A percentile compares a stretch with the other conserved stretches of the same genome.
Evolutionary conservation across 1,140 invertebrate genomes (phyloP).

Genomic region (Thalassaphorura encarpata): DNA sequence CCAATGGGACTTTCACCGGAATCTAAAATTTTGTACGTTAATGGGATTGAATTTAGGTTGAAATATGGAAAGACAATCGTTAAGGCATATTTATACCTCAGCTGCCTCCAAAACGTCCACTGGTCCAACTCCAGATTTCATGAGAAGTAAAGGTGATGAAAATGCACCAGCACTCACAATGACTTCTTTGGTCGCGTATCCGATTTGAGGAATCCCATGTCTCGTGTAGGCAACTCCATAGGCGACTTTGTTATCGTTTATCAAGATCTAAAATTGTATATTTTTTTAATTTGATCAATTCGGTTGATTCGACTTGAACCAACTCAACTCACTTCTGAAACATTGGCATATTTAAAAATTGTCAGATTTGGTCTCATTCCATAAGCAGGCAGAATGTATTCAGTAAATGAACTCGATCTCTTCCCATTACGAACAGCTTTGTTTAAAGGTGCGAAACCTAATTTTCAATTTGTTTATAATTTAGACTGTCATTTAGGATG

Average conservation of each 20-base stretch:
- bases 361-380: neutral
- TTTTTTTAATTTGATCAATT: no score
- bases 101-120: conserved; percentile 1
- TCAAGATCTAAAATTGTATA: no score
- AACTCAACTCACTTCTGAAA: no score
- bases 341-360: neutral
- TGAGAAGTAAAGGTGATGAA: conserved; percentile 5
- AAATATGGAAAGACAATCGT: no score
- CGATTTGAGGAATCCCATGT: neutral
- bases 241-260: neutral
- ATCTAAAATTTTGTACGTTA: no score
- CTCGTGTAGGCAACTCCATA: neutral
- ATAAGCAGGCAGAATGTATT: neutral
- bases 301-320: no score
- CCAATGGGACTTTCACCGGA: neutral
- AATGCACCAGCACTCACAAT: conserved; percentile 9
- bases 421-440: neutral
- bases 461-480: neutral
- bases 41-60: no score
- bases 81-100: no score
- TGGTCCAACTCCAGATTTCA: conserved; percentile 17
- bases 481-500: neutral
- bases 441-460: neutral
- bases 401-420: neutral
- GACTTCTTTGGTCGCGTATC: conserved; percentile 12